Conservation (phyloP, 1,140 invertebrate species). For the Propsilocerus akamusi region DNA sequence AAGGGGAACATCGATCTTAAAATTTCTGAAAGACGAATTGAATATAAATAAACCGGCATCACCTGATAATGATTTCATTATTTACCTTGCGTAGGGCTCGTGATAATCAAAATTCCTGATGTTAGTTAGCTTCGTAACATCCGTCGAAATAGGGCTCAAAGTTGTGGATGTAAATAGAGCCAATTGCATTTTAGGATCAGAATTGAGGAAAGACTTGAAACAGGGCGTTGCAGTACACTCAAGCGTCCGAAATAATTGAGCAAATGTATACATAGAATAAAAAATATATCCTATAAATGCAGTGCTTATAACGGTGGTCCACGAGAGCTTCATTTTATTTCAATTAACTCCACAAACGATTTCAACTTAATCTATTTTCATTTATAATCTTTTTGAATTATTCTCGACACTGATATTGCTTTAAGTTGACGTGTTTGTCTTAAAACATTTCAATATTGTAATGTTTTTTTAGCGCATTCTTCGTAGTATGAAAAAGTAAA, state of each 20-base stretch:
- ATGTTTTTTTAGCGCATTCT: too few relatives aligned
- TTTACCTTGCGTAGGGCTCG: constrained; percentile 22
- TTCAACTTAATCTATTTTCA: background rate
- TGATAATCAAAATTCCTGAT: constrained; percentile 32
- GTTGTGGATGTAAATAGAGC: constrained; percentile 35
- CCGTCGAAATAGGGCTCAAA: constrained; percentile 23
- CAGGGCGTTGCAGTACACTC: constrained; percentile 39
- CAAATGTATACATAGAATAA: constrained; percentile 54
- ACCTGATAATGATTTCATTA: constrained; percentile 4
- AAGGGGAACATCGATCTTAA: constrained; percentile 41
- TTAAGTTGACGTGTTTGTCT: too few relatives aligned
- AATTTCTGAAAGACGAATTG: constrained; percentile 26
- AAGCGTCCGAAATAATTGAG: constrained; percentile 48
- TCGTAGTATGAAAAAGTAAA: too few relatives aligned
- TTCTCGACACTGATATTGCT: too few relatives aligned
- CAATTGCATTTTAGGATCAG: constrained; percentile 33
- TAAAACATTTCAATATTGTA: too few relatives aligned
- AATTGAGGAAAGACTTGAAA: constrained; percentile 34
- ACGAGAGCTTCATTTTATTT: constrained; percentile 13
- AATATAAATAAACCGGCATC: background rate
- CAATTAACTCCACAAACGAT: too few relatives aligned
- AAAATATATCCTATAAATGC: constrained; percentile 48
- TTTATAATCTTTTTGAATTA: too few relatives aligned
- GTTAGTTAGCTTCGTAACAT: constrained; percentile 21
- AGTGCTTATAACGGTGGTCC: constrained; percentile 30